Evolutionary conservation across 2,797 vertebrate genomes (phyloP), one percentile per base, ranked within the genome.

Genomic region (Miichthys miiuy): DNA sequence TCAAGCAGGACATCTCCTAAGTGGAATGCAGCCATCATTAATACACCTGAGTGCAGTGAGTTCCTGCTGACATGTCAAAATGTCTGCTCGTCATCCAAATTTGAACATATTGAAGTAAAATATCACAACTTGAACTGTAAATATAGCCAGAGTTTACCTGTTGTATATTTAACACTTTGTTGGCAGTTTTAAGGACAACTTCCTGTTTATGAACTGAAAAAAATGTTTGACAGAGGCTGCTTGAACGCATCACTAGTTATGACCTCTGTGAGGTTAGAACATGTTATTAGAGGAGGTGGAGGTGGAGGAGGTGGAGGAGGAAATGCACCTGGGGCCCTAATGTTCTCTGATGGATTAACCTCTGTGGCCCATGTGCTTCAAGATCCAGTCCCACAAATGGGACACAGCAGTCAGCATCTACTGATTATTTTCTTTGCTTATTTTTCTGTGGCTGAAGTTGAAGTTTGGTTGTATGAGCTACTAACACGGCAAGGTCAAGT

Each of bases 201-300:
- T 67, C 13, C 13, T 41, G n/a, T 9, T 25, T 34, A 55, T 27
- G 18, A 56, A 68, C 47, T 54, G 18, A 1, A 21, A 2, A 21
- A 54, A 25, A 23, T 20, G 18, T 30, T 46, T 27, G 25, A 47
- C 20, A 55, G 38, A 27, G 42, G 38, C 70, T 46, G 38, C 25
- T 63, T 55, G 18, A 68, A 46, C 46, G 38, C 34, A 46, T 5
- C 58, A n/a, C 54, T 44, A 54, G 16, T 46, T 46, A 30, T 34
- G 30, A 41, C n/a, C 21, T 52, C 12, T 27, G n/a, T 51, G 68
- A 51, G 14, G 5, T 51, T 16, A n/a, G 11, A 47, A 5, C 6
- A 17, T 58, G 13, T 69, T 57, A 69, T 69, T 34, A 58, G 42
- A 68, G 44, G 13, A 60, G 34, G 30, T 60, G 27, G 46, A 71